phyloP scores from a whole-genome alignment of 1,140 invertebrate genomes.

The Drosophila nikananu region DNA sequence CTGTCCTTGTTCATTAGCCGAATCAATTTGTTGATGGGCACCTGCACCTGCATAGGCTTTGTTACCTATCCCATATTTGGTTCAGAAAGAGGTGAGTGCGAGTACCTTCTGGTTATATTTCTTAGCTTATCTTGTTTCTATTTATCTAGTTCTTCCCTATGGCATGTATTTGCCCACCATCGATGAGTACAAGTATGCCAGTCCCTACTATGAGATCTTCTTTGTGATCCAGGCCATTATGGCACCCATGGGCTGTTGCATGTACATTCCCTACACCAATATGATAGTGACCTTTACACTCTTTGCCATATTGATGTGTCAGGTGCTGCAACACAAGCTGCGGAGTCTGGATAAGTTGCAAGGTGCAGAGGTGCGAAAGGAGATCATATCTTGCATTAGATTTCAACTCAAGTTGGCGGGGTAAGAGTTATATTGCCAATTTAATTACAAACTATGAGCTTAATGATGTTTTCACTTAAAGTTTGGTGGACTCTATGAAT shows the following conservation, averaged over 20 bases:
- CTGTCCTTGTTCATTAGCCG: conserved; percentile 62
- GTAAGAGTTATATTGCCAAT: conserved; percentile 29
- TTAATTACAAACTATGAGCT: not conserved
- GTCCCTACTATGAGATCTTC: conserved; percentile 73
- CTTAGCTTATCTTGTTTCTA: not conserved
- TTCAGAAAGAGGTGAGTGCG: conserved; percentile 59
- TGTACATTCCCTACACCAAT: conserved; percentile 80
- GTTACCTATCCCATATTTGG: conserved; percentile 77
- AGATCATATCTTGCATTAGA: conserved; percentile 70
- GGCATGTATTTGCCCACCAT: conserved; percentile 72
- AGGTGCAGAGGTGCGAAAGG: conserved; percentile 22
- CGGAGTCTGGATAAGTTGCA: conserved; percentile 40
- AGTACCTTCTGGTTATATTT: not conserved
- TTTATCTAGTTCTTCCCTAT: conserved; percentile 68
- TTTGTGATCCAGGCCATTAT: conserved; percentile 74
- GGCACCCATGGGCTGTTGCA: conserved; percentile 80
- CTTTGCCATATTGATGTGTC: conserved; percentile 75
- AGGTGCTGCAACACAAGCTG: conserved; percentile 68
- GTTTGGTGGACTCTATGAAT: conserved; percentile 70
- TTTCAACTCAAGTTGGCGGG: conserved; percentile 67
- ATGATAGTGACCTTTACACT: conserved; percentile 76
- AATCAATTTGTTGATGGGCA: conserved; percentile 73
- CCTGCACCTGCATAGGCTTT: conserved; percentile 70
- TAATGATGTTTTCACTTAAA: not conserved
- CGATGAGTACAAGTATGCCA: conserved; percentile 74